Evolutionary conservation across 1,140 invertebrate genomes (phyloP).

Genomic region (Holotrichia oblita): DNA sequence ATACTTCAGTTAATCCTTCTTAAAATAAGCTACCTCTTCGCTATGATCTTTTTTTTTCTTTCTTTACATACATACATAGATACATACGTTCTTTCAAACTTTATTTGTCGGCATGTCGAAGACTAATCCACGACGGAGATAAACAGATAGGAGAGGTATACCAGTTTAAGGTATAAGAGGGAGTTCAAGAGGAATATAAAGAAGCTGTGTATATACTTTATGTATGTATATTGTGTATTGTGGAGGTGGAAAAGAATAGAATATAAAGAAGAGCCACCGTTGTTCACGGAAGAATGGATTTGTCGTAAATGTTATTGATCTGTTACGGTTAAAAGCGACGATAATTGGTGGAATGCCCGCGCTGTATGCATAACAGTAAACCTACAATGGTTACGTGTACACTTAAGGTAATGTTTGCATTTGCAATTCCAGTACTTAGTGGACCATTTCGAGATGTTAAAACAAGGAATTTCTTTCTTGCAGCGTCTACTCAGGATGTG

Average conservation of each 20-base stretch:
- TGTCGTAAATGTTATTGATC: conserved; percentile 29
- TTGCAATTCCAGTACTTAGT: conserved; percentile 20
- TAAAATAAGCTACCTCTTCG: too few relatives aligned
- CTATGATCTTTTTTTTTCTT: too few relatives aligned
- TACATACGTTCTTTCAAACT: too few relatives aligned
- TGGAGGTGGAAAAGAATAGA: not conserved
- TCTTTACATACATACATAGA: too few relatives aligned
- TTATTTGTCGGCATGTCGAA: too few relatives aligned
- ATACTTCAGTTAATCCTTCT: too few relatives aligned
- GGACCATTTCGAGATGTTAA: not conserved
- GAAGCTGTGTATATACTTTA: not conserved
- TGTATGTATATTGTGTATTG: too few relatives aligned
- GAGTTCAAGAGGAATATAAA: not conserved
- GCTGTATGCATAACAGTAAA: conserved; percentile 21
- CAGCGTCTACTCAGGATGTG: too few relatives aligned
- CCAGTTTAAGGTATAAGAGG: not conserved
- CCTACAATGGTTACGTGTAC: not conserved
- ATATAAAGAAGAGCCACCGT: not conserved
- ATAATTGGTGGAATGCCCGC: conserved; percentile 13
- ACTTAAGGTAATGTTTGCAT: not conserved
- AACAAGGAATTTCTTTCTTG: not conserved
- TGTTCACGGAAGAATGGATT: conserved; percentile 30
- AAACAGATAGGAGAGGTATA: not conserved
- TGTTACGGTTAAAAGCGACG: conserved; percentile 28
- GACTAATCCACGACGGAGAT: not conserved